Evolutionary conservation across 2,113 vertebrate genomes (phyloP).

Genomic region (Dicrurus megarhynchus): DNA sequence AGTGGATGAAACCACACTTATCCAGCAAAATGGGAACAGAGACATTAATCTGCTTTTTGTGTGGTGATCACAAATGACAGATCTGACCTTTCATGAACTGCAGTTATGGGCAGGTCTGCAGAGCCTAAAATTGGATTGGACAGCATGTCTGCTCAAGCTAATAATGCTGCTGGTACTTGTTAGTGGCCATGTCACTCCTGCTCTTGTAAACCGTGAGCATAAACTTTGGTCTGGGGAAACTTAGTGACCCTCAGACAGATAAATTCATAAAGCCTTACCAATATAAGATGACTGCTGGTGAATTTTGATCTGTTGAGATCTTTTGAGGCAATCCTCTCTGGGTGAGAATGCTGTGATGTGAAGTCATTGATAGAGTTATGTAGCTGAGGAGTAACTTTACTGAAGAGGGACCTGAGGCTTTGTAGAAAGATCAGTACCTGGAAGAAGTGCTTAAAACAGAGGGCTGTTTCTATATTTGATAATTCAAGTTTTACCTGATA

Average conservation of each 20-base stretch:
- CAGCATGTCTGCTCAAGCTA: slow-evolving; percentile 26
- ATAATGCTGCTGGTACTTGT: slow-evolving; percentile 34
- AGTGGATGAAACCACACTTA: background rate
- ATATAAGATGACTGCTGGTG: background rate
- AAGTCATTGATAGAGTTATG: background rate
- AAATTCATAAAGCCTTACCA: background rate
- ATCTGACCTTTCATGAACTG: slow-evolving; percentile 40
- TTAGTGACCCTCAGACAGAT: background rate
- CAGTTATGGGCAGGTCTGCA: slow-evolving; percentile 25
- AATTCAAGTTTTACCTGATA: background rate
- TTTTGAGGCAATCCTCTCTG: background rate
- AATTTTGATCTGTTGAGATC: background rate
- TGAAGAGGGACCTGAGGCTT: background rate
- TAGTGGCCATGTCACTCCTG: background rate
- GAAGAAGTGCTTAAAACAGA: background rate
- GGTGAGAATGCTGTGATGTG: background rate
- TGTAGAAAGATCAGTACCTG: background rate
- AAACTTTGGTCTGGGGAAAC: slow-evolving; percentile 11
- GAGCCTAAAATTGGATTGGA: slow-evolving; percentile 41
- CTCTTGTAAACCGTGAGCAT: background rate
- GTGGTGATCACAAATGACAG: slow-evolving; percentile 39
- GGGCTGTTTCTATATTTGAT: background rate
- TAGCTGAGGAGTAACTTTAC: background rate
- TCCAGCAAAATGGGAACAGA: background rate
- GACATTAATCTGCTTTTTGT: background rate